These are phyloP conservation scores for Cervus canadensis DNA, from an alignment of 2,113 vertebrate genomes.

Conservation along the genomic window DNA sequence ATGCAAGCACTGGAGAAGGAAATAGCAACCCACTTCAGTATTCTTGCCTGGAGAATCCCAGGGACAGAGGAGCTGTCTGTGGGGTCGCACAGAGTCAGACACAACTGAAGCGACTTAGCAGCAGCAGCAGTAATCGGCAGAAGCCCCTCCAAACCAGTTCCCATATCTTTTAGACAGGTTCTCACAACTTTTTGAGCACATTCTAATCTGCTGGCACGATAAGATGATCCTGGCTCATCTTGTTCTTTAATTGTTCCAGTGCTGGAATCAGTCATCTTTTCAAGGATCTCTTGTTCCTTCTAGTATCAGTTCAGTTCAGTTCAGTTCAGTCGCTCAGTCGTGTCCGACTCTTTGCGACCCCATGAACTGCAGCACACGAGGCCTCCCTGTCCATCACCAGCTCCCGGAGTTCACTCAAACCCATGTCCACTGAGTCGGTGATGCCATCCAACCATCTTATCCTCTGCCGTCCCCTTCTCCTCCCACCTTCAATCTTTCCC, in stretches of 20 bases:
- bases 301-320: background rate
- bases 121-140: background rate
- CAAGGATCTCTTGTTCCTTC: background rate
- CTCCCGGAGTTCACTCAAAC: rapidly evolving
- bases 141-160: background rate
- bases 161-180: background rate
- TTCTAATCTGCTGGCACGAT: background rate
- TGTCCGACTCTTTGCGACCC: background rate
- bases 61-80: background rate
- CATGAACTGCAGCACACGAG: background rate
- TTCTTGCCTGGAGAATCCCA: background rate
- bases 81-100: background rate
- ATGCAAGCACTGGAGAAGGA: background rate
- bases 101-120: rapidly evolving
- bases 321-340: rapidly evolving
- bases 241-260: background rate
- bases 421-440: rapidly evolving
- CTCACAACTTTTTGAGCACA: background rate
- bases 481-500: background rate
- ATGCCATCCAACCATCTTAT: background rate
- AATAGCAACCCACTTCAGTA: background rate
- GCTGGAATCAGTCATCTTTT: background rate
- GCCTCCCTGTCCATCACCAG: background rate
- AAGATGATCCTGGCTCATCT: background rate
- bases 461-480: background rate